Evolutionary conservation across 2,888 invertebrate species (phyloP), one percentile per base, ranked within the genome.

Genomic region (Nomada fucata): DNA sequence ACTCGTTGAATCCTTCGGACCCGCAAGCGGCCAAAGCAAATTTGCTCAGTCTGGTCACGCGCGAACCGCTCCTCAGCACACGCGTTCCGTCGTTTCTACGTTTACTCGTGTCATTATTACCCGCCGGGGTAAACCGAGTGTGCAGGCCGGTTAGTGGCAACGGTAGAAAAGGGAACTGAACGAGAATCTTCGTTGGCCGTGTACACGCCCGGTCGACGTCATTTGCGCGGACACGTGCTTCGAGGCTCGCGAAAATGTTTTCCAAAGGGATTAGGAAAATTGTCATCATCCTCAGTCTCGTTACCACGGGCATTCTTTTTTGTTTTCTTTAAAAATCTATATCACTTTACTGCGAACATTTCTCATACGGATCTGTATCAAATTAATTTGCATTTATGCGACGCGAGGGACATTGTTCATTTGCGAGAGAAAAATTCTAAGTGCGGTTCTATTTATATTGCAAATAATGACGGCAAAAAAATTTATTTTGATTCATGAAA

Each of bases 11-110:
- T 86, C 83, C 79, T 86, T 69, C 84, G 72, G 73, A 74, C 70
- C 81, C 78, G 81, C 85, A 87, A 85, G 78, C 84, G 88, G 83
- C 73, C 75, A 87, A 86, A 84, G 89, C 67, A 88, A 90, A 90
- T 90, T 90, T 89, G 86, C 84, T 86, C 76, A 89, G 88, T 90
- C 87, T 80, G 89, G 89, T 91, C 91, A 91, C 91, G 91, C 89
- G 89, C 88, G 78, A 69, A 80, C 81, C 83, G 83, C 84, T 83
- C 76, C 75, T 84, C 81, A 75, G 79, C 65, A 73, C 83, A 74
- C 85, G 77, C 83, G 78, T 75, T 74, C 72, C 82, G 77, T 77
- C 76, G 86, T 87, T 86, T 76, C 84, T 85, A 75, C 75, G 89
- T 91, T 91, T 91, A 76, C 90, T 79, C 77, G 88, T 86, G 89